A percentile compares a stretch with the other conserved stretches of the same genome.
Conservation (phyloP, 2,113 vertebrate genomes). For the Heterotilapia buettikoferi region DNA sequence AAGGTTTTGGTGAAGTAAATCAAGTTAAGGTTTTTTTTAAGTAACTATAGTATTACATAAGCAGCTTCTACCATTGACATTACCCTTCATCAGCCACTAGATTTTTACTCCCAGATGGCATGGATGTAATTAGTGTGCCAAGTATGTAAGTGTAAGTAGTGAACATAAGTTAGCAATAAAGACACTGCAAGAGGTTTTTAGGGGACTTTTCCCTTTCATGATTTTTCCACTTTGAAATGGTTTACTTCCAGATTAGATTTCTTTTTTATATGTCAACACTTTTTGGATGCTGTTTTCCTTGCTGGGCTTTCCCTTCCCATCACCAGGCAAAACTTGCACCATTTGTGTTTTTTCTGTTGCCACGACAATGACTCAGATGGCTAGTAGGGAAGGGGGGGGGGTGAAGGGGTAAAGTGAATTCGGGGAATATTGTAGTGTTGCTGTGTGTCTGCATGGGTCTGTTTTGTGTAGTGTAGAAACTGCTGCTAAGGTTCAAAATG, state of each 20-base stretch:
- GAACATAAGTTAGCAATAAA: neutral
- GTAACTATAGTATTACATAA: neutral
- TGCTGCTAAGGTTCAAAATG: neutral
- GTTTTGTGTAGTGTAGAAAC: neutral
- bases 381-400: neutral
- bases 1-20: neutral
- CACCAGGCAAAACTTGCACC: neutral
- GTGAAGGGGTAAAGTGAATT: neutral
- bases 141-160: neutral
- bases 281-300: neutral
- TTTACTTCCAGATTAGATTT: neutral
- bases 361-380: slow-evolving; percentile 20
- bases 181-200: neutral
- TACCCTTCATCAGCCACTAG: neutral
- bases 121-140: neutral
- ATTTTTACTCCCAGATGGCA: neutral
- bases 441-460: neutral
- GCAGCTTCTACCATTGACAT: neutral
- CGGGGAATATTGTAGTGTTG: neutral
- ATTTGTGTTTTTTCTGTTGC: slow-evolving; percentile 46
- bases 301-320: neutral
- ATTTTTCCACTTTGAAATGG: slow-evolving; percentile 27
- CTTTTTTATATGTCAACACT: neutral
- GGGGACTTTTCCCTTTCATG: neutral
- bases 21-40: neutral